Evolutionary conservation across 2,797 vertebrate genomes (phyloP).

Genomic region (Nannoperca obscura): DNA sequence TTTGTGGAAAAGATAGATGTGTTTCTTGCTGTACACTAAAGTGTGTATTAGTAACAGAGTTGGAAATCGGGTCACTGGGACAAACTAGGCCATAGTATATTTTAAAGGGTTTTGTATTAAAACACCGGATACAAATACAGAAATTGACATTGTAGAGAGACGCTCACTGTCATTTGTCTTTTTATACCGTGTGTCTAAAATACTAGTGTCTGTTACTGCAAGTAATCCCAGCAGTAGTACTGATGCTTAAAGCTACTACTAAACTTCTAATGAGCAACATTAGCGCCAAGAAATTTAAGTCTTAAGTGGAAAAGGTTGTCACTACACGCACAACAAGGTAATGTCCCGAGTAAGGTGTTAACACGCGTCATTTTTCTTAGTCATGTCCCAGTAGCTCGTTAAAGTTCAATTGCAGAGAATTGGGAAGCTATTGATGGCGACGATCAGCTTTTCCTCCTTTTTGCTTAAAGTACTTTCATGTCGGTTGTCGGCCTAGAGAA

Average conservation of each 20-base stretch:
- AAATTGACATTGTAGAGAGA: neutral
- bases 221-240: neutral
- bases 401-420: neutral
- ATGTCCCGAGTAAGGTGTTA: neutral
- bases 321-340: neutral
- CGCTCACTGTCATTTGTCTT: constrained; percentile 4
- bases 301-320: neutral
- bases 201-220: neutral
- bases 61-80: neutral
- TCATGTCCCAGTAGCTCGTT: neutral
- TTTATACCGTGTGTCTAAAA: neutral
- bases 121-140: neutral
- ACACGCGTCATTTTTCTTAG: neutral
- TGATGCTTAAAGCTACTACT: neutral
- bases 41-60: neutral
- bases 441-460: neutral
- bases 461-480: neutral
- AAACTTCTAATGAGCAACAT: neutral
- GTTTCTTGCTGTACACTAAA: neutral
- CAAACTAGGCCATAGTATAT: neutral
- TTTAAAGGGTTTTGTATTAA: neutral
- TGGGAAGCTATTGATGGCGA: neutral
- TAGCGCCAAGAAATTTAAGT: neutral
- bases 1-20: neutral
- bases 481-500: neutral